Base-by-base conservation (phyloP, 2,113 vertebrate species). In the Sinocyclocheilus anshuiensis region DNA sequence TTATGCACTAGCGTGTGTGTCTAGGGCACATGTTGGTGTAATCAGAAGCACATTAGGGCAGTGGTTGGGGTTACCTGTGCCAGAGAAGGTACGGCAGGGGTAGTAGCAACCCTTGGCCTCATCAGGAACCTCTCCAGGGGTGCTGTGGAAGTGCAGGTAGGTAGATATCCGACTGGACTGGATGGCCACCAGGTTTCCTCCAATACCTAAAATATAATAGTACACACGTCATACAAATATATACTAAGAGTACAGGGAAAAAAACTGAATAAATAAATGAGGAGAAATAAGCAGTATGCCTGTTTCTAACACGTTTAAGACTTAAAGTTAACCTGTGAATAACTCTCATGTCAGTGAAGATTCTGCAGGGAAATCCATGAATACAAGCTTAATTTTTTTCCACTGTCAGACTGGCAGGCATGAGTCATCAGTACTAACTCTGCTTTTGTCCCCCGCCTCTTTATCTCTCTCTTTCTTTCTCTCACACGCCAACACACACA, bases 101-200 rank as follows among this genome's bases (percentile, higher is more conserved):
- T 96, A 96, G 92, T 96, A 97, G 90, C 97, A 98, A 65, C 96
- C 96, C 90, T 95, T 97, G 89, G 95, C 95, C 85, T 97, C 97
- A 0, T 99, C 96, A 0, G 97, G 97, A 67, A 99, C 90, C 81
- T 99, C 97, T 77, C 97, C 98, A 11, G 97, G 96, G 86, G 94
- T 94, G 89, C 94, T 97, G 8, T 98, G 96, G 82, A 98, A 95
- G 90, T 99, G 98, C 89, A 99, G 96, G 93, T 98, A 95, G 83
- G 98, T 99, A 89, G 98, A 99, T 93, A 99, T 97, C 88, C 98
- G 95, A 93, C 98, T 99, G 81, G 98, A 96, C 94, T 99, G 98
- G 89, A 99, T 99, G 87, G 98, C 98, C 80, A 99, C 98, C 88
- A 99, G 93, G 92, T 99, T 99, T 50, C 98, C 98, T 89, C 98